A percentile compares a stretch with the other conserved stretches of the same genome.
Evolutionary conservation across 1,140 invertebrate species (phyloP).

Genomic region (Ostrea edulis): DNA sequence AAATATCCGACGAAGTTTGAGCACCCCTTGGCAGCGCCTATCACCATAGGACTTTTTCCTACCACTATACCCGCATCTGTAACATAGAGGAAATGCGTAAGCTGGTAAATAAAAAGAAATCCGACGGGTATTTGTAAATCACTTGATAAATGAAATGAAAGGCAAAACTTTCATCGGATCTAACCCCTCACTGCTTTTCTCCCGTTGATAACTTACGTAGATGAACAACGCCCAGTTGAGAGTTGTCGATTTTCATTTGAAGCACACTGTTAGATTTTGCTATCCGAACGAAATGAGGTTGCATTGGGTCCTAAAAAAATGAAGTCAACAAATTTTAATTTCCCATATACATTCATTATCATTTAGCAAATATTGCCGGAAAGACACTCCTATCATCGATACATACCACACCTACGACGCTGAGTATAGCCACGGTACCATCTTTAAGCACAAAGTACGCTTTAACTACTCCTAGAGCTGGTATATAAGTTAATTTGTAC

Average conservation of each 20-base stretch:
- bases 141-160: background rate
- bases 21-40: conserved; percentile 44
- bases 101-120: no score
- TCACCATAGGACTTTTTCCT: conserved; percentile 47
- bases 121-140: no score
- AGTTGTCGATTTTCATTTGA: conserved; percentile 51
- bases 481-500: conserved; percentile 54
- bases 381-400: background rate
- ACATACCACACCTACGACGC: conserved; percentile 54
- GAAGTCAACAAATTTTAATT: background rate
- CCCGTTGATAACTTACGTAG: conserved; percentile 29
- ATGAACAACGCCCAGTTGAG: conserved; percentile 28
- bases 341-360: no score
- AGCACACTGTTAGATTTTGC: conserved; percentile 43
- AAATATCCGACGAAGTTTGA: conserved; percentile 46
- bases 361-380: no score
- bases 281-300: conserved; percentile 45
- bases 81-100: background rate
- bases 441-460: conserved; percentile 49
- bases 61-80: conserved; percentile 46
- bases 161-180: background rate
- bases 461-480: conserved; percentile 43
- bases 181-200: background rate
- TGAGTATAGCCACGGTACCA: conserved; percentile 2
- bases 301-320: conserved; percentile 37